Evolutionary conservation across 2,113 vertebrate genomes (phyloP).

Genomic region (Bujurquina vittata): DNA sequence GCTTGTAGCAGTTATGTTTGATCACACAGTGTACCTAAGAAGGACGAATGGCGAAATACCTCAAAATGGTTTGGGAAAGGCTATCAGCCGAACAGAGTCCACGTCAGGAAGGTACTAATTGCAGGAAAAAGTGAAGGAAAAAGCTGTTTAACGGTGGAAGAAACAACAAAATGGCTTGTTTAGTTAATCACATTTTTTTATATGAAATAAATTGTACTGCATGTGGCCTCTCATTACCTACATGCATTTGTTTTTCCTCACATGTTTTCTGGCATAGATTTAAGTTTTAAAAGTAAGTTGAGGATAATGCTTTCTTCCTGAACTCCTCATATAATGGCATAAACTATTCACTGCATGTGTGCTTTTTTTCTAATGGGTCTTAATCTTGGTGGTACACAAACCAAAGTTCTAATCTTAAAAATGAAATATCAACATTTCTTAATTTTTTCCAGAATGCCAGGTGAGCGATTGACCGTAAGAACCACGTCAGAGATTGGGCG

Average conservation of each 20-base stretch:
- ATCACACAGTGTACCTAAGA: slow-evolving; percentile 15
- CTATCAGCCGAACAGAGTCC: neutral
- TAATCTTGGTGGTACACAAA: neutral
- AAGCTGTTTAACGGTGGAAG: slow-evolving; percentile 16
- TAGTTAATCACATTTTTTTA: neutral
- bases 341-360: neutral
- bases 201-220: neutral
- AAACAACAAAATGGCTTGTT: neutral
- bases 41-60: slow-evolving; percentile 15
- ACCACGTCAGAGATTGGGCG: slow-evolving; percentile 70
- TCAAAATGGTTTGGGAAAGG: slow-evolving; percentile 43
- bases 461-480: slow-evolving; percentile 64
- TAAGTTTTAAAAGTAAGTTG: neutral
- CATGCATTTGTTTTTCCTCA: neutral
- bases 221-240: neutral
- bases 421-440: neutral
- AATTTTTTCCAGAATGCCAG: slow-evolving; percentile 70
- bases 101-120: slow-evolving; percentile 41
- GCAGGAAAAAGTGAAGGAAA: slow-evolving; percentile 50
- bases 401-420: neutral
- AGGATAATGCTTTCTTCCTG: too few species aligned
- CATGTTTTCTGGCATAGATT: neutral
- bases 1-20: slow-evolving; percentile 13
- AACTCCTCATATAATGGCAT: accelerated
- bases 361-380: neutral